phyloP scores from a whole-genome alignment of 2,113 vertebrate species.

The Halcyon malimbica region DNA sequence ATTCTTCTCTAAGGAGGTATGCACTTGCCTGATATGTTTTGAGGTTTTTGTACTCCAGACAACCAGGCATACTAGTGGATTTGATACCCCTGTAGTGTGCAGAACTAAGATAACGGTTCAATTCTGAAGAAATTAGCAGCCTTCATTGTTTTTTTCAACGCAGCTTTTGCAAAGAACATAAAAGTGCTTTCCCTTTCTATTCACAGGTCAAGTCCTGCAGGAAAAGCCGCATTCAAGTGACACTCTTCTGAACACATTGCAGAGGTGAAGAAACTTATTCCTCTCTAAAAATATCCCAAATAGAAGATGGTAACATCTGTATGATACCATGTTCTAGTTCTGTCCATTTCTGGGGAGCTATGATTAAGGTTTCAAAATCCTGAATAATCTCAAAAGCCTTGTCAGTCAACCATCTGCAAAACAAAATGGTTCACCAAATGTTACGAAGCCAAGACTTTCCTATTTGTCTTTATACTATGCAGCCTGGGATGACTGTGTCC shows the following conservation, averaged over 20 bases:
- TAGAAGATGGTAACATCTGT: background rate
- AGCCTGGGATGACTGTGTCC: background rate
- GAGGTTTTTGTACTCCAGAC: background rate
- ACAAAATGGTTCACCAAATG: background rate
- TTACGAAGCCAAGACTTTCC: background rate
- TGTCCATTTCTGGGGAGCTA: background rate
- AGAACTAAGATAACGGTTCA: background rate
- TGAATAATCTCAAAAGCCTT: background rate
- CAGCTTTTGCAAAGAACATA: background rate
- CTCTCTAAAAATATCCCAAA: background rate
- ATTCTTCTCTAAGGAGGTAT: background rate
- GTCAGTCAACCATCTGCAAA: background rate
- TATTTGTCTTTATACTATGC: background rate
- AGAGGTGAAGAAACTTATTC: background rate
- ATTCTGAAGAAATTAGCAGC: background rate
- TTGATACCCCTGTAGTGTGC: background rate
- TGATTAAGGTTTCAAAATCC: background rate
- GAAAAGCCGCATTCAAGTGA: background rate
- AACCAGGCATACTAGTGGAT: background rate
- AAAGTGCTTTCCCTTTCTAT: background rate
- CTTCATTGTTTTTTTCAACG: background rate
- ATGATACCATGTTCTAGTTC: background rate
- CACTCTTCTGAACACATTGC: background rate
- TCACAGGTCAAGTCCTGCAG: background rate
- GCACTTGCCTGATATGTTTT: background rate